Evolutionary conservation across 1,140 invertebrate genomes (phyloP), one percentile per base, ranked within the genome.

Genomic region (Drosophila suzukii): DNA sequence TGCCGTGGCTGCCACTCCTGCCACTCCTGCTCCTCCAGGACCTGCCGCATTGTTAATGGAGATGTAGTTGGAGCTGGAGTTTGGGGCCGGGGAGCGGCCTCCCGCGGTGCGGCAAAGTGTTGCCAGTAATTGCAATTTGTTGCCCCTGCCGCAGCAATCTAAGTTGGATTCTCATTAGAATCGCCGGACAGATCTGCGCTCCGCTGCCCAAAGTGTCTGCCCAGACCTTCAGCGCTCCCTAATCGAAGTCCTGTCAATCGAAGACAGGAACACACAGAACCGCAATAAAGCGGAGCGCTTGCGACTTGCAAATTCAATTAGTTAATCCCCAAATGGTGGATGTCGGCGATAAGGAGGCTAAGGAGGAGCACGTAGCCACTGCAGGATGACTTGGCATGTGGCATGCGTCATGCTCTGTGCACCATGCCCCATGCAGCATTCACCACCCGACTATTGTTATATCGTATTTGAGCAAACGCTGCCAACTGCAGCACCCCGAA

Each of bases 371-470:
- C 68, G 68, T 71, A 58, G 53, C 60, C 67, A 59, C 73, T 65
- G 70, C 78, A 81, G 81, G 62, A 66, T 75, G 60, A 66, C 38
- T 71, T 67, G 61, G 53, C 41, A 75, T 65, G 36, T 50, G 56
- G 55, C 49, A 55, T 47, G 56, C 50, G 50, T 41, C 54, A 67
- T 62, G 50, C 50, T 11, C 15, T 30, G 20, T 62, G 57, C 41
- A 15, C 43, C 57, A 39, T 56, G 56, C 55, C 24, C 55, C 75
- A 66, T 75, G 79, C 79, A 68, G 55, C 79, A 82, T 78, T 20
- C 20, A 27, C 62, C 60, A 63, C 67, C 59, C 58, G 44, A 71
- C 80, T 89, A 83, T 88, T 88, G 84, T 88, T 80, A 88, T 88
- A 77, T 79, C 68, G 75, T 65, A 75, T 72, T 77, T 80, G 81